A percentile compares a stretch with the other conserved stretches of the same genome.
Conservation (phyloP, 1,140 invertebrate species). For the Zaprionus vittiger region DNA sequence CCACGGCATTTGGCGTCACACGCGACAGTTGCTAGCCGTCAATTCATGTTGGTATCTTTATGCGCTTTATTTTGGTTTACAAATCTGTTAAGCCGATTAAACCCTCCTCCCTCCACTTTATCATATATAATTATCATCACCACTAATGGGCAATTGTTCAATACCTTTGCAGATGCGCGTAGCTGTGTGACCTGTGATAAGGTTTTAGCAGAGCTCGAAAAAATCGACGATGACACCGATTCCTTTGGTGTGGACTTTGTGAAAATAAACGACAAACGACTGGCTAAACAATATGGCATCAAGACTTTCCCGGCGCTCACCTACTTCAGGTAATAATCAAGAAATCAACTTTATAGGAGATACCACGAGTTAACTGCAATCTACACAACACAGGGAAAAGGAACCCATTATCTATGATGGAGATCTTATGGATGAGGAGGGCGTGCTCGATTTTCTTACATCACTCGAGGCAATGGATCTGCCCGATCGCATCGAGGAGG, state of each 20-base stretch:
- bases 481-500: conserved; percentile 98
- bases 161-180: conserved; percentile 89
- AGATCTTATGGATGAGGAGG: conserved; percentile 97
- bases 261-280: conserved; percentile 97
- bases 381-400: conserved; percentile 87
- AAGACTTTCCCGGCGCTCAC: conserved; percentile 96
- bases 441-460: conserved; percentile 95
- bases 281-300: conserved; percentile 97
- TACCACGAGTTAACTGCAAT: not conserved
- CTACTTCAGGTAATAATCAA: conserved; percentile 89
- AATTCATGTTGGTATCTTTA: conserved; percentile 74
- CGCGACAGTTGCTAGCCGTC: conserved; percentile 72
- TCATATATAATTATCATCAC: not conserved
- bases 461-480: conserved; percentile 97
- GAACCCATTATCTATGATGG: conserved; percentile 97
- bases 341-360: not conserved
- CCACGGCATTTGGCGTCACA: conserved; percentile 69
- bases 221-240: conserved; percentile 97
- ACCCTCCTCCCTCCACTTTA: not conserved
- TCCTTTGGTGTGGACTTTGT: conserved; percentile 97
- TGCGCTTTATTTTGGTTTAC: conserved; percentile 22
- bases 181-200: conserved; percentile 96
- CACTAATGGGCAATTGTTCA: conserved; percentile 9
- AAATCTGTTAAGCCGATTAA: not conserved
- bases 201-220: conserved; percentile 95